Evolutionary conservation across 2,888 invertebrate genomes (phyloP).

Genomic region (Galeruca laticollis): DNA sequence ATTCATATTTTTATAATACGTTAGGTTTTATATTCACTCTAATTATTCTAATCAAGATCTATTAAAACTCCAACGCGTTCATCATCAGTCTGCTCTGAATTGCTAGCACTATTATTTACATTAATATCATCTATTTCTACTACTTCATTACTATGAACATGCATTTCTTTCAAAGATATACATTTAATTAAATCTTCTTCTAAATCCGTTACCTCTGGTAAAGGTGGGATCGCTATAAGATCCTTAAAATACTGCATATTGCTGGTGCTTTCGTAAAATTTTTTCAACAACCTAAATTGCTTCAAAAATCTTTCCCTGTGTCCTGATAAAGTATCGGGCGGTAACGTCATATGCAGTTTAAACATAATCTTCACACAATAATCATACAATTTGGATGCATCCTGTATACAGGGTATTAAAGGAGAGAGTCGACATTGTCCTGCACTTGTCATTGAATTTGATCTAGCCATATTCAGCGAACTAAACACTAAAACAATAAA

Average conservation of each 20-base stretch:
- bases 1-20: not conserved
- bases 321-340: slow-evolving; percentile 88
- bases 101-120: slow-evolving; percentile 11
- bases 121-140: slow-evolving; percentile 8
- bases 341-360: slow-evolving; percentile 90
- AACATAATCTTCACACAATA: slow-evolving; percentile 96
- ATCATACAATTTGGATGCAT: slow-evolving; percentile 96
- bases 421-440: slow-evolving; percentile 98
- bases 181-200: slow-evolving; percentile 40
- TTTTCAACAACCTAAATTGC: slow-evolving; percentile 88
- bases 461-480: slow-evolving; percentile 91
- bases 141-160: slow-evolving; percentile 1
- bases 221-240: slow-evolving; percentile 90
- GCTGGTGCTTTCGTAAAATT: slow-evolving; percentile 93
- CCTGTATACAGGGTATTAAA: slow-evolving; percentile 93
- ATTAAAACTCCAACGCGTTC: slow-evolving; percentile 25
- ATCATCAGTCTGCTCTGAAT: not conserved
- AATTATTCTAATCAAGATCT: slow-evolving; percentile 20
- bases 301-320: slow-evolving; percentile 91
- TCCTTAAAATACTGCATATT: slow-evolving; percentile 98
- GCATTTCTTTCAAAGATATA: slow-evolving; percentile 34
- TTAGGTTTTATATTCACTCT: not conserved
- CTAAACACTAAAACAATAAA: slow-evolving; percentile 81
- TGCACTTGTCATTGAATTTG: slow-evolving; percentile 96
- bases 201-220: slow-evolving; percentile 79